Evolutionary conservation across 1,140 invertebrate genomes (phyloP).

Genomic region (Melanaphis sacchari): DNA sequence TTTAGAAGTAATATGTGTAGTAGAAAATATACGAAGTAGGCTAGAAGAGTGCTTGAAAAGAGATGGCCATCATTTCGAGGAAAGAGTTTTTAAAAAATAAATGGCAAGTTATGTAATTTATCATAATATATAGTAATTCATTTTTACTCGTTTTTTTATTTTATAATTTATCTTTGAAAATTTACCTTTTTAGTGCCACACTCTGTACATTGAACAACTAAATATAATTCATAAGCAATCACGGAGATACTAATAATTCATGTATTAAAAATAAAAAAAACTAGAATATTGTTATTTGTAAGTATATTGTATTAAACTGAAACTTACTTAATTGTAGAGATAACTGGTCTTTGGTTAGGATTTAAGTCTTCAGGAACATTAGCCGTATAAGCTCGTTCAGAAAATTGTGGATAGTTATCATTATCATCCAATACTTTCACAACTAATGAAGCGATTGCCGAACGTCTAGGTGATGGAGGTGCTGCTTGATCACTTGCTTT

Average conservation of each 20-base stretch:
- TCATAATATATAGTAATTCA: too few species aligned
- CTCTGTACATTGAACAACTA: neutral
- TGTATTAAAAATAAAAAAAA: neutral
- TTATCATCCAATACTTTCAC: constrained; percentile 91
- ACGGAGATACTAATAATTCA: neutral
- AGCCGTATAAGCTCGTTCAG: constrained; percentile 86
- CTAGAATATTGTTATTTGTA: neutral
- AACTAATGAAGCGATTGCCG: constrained; percentile 78
- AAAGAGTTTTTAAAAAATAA: too few species aligned
- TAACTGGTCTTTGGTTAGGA: constrained; percentile 80
- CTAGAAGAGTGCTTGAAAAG: too few species aligned
- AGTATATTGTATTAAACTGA: neutral
- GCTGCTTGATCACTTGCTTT: constrained; percentile 84
- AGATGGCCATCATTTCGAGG: too few species aligned
- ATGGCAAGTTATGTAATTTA: too few species aligned
- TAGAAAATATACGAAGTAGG: too few species aligned
- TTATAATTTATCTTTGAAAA: too few species aligned
- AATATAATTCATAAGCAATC: neutral
- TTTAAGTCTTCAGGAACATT: constrained; percentile 87
- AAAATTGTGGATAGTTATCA: constrained; percentile 96
- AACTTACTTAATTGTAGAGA: constrained; percentile 80
- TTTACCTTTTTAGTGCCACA: too few species aligned
- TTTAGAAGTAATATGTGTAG: too few species aligned
- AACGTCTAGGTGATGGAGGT: constrained; percentile 71
- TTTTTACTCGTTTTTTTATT: too few species aligned